phyloP scores from a whole-genome alignment of 2,113 vertebrate species.

The Gnathonemus longibarbis region DNA sequence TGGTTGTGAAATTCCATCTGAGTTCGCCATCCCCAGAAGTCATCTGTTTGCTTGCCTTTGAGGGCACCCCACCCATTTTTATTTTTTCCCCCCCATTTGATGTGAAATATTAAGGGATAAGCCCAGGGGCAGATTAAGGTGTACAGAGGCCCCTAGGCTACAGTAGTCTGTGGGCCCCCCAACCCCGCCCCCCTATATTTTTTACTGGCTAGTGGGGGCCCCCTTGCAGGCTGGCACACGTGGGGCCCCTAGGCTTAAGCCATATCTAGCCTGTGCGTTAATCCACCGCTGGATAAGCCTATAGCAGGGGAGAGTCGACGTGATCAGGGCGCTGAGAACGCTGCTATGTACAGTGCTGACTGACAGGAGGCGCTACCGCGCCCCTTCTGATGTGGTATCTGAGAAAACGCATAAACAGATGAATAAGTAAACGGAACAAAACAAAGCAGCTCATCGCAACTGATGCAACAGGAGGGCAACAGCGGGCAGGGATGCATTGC shows the following conservation, averaged over 20 bases:
- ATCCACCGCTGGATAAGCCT: neutral
- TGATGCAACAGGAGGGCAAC: neutral
- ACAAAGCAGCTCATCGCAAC: neutral
- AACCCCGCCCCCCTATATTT: too few species aligned
- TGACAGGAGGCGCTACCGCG: neutral
- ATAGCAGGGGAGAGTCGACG: neutral
- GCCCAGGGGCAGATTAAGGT: too few species aligned
- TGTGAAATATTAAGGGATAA: neutral
- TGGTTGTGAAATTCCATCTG: neutral
- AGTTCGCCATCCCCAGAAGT: neutral
- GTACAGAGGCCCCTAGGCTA: too few species aligned
- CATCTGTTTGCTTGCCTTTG: neutral
- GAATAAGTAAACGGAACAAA: neutral
- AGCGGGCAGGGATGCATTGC: neutral
- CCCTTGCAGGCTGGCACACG: too few species aligned
- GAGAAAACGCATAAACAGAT: neutral
- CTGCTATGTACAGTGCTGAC: neutral
- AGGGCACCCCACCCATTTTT: neutral
- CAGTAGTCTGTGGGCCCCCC: too few species aligned
- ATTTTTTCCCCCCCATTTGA: neutral
- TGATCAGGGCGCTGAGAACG: neutral
- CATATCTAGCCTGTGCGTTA: too few species aligned
- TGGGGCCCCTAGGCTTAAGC: too few species aligned
- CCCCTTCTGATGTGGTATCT: neutral
- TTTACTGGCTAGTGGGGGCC: too few species aligned